Percentiles rank a stretch among this genome's conserved stretches.
phyloP scores from a whole-genome alignment of 2,113 vertebrate genomes.

The Pangasianodon gigas region DNA sequence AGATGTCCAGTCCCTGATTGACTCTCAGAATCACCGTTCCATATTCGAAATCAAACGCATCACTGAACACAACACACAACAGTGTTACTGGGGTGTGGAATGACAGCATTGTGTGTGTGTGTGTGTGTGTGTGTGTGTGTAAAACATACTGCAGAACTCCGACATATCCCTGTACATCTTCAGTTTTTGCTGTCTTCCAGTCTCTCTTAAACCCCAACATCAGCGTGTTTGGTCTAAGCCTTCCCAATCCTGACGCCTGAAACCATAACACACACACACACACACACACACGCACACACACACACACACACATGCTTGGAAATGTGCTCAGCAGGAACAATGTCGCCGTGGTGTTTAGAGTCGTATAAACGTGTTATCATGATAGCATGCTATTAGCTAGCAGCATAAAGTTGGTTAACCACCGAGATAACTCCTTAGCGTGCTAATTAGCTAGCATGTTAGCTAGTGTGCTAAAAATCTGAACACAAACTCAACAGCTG shows the following conservation, averaged over 20 bases:
- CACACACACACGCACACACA: constrained; percentile 20
- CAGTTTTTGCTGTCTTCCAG: constrained; percentile 78
- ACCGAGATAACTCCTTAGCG: too few species aligned
- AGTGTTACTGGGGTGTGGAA: not conserved
- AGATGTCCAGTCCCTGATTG: constrained; percentile 89
- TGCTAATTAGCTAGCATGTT: too few species aligned
- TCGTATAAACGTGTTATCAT: not conserved
- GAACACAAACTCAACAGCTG: too few species aligned
- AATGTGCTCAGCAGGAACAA: too few species aligned
- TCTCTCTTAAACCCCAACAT: constrained; percentile 93
- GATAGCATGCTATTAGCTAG: not conserved
- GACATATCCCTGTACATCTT: constrained; percentile 84
- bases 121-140: constrained; percentile 22
- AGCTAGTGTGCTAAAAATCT: too few species aligned
- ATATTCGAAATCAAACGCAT: constrained; percentile 92
- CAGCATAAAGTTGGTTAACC: too few species aligned
- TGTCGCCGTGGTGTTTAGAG: not conserved
- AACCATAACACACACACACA: constrained; percentile 14
- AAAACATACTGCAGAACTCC: constrained; percentile 92
- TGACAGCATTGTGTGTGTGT: not conserved
- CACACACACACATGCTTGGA: constrained; percentile 1
- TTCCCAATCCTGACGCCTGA: constrained; percentile 90
- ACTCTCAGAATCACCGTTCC: constrained; percentile 86
- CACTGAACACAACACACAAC: constrained; percentile 71
- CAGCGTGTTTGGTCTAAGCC: constrained; percentile 92